Evolutionary conservation across 2,797 vertebrate species (phyloP).

Genomic region (Anomalospiza imberbis): DNA sequence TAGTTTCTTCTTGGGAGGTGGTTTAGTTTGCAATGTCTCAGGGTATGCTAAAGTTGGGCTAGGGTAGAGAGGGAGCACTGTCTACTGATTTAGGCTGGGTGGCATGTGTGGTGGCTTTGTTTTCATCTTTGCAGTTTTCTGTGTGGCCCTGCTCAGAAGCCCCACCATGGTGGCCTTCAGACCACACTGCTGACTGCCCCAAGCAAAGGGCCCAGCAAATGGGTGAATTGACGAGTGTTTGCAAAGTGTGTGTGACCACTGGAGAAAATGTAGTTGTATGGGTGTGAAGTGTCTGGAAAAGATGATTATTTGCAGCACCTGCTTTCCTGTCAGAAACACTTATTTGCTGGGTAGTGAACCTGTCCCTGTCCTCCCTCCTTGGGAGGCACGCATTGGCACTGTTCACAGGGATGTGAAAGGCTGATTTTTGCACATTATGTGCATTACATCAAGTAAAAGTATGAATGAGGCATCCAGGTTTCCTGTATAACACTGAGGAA

Average conservation of each 20-base stretch:
- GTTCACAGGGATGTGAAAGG: background rate
- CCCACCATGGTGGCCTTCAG: background rate
- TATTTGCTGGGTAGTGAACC: background rate
- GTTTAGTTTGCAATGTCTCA: background rate
- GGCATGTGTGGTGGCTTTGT: accelerated
- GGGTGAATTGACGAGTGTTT: background rate
- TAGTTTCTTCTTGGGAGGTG: background rate
- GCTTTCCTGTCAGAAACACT: background rate
- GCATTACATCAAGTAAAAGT: background rate
- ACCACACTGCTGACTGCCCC: background rate
- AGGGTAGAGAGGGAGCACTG: background rate
- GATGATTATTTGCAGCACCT: background rate
- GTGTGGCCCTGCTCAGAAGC: background rate
- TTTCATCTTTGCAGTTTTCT: background rate
- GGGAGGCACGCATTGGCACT: accelerated
- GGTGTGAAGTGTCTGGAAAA: background rate
- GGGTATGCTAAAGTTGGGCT: background rate
- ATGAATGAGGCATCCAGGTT: background rate
- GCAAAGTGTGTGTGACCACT: background rate
- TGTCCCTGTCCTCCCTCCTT: background rate
- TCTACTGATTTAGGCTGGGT: background rate
- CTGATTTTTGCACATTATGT: background rate
- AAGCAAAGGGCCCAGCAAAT: background rate
- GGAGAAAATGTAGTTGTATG: background rate
- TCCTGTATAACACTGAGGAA: background rate